These are phyloP conservation scores for Sisyra terminalis DNA, from an alignment of 2,888 invertebrate genomes.

Conservation along the genomic window DNA sequence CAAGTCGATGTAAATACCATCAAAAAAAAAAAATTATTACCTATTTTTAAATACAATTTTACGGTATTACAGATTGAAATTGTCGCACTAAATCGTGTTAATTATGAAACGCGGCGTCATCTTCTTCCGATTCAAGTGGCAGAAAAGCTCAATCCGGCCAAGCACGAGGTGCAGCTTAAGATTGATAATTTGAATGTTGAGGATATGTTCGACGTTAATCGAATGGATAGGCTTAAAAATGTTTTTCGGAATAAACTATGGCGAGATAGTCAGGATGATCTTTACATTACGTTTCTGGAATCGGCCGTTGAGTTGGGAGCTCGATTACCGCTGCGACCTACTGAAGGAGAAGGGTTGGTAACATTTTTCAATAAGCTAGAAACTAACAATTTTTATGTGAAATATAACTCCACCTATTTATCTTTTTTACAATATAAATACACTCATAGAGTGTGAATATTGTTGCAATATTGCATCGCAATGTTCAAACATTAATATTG, in stretches of 20 bases:
- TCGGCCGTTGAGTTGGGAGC: slow-evolving; percentile 77
- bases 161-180: slow-evolving; percentile 68
- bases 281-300: slow-evolving; percentile 69
- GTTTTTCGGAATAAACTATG: slow-evolving; percentile 64
- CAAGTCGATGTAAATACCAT: not conserved
- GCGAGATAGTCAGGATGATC: slow-evolving; percentile 54
- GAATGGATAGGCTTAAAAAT: slow-evolving; percentile 57
- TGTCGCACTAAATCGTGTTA: slow-evolving; percentile 58
- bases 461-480: too few species aligned
- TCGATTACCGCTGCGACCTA: slow-evolving; percentile 62
- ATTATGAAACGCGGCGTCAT: slow-evolving; percentile 54
- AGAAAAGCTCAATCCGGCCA: slow-evolving; percentile 47
- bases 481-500: too few species aligned
- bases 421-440: too few species aligned
- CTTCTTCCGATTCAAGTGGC: slow-evolving; percentile 45
- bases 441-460: too few species aligned
- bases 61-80: slow-evolving; percentile 44
- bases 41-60: slow-evolving; percentile 8
- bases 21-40: not conserved
- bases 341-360: slow-evolving; percentile 69
- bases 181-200: slow-evolving; percentile 82
- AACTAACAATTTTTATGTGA: not conserved
- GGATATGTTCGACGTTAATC: slow-evolving; percentile 56
- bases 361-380: not conserved
- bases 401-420: too few species aligned